Base-by-base conservation (phyloP, 1,140 invertebrate species). In the Spodoptera frugiperda region DNA sequence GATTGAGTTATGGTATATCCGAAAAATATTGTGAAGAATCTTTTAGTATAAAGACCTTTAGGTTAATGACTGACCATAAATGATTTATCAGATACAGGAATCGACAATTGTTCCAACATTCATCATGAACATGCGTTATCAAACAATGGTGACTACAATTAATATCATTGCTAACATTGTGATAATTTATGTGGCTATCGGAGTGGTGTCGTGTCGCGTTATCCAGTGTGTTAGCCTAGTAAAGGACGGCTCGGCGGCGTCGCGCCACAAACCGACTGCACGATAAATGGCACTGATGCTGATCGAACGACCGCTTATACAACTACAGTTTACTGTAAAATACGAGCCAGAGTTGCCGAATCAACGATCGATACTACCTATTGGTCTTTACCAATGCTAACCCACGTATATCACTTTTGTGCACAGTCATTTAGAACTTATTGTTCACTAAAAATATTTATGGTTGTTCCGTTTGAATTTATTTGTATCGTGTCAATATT, bases 291-390 rank as follows among this genome's bases (percentile, higher is more conserved):
- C 53, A 15, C 25, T 49, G 71, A 74, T 76, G 75, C 77, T 70
- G 77, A 79, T 80, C 74, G 76, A 76, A 76, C 81, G 70, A 76
- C 53, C 70, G 61, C 72, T 78, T 79, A 82, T 72, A 72, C 51
- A 71, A 76, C 76, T 74, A 80, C 76, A 80, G 72, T 78, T 79
- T 74, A 78, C 78, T 74, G 63, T 82, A 78, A 82, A 79, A 82
- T 82, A 82, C 77, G 76, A 68, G 65, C 46, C 46, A 71, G 76
- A 57, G 54, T 68, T 63, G 59, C 70, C 54, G 65, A 70, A n/a
- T 73, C 65, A 53, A 21, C 74, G 74, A 78, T 78, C 80, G 55
- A 81, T 78, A 71, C 68, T 33, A 55, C 63, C 63, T 63, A 67
- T 46, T 48, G 63, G 63, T 44, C 59, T 63, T 63, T 63, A 63